Evolutionary conservation across 2,888 invertebrate species (phyloP).

Genomic region (Horisme vitalbata): DNA sequence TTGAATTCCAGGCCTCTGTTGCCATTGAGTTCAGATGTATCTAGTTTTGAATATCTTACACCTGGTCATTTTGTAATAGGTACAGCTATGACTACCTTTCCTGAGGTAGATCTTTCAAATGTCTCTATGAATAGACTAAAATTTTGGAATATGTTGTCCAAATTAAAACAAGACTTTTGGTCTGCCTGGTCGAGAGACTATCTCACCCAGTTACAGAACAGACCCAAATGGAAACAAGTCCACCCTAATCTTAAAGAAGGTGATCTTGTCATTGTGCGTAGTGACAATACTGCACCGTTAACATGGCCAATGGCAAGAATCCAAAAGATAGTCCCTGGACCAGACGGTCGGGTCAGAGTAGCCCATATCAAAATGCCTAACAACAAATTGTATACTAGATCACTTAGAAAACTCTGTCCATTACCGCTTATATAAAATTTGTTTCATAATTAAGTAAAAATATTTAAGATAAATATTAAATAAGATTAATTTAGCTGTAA

Average conservation of each 20-base stretch:
- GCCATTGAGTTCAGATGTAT: not conserved
- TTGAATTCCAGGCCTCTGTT: not conserved
- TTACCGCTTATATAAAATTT: not conserved
- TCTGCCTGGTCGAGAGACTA: not conserved
- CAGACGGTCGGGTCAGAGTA: not conserved
- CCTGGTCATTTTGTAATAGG: not conserved
- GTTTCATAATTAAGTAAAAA: too few species aligned
- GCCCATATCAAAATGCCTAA: not conserved
- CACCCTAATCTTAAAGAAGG: not conserved
- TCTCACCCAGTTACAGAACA: constrained; percentile 17
- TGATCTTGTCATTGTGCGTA: not conserved
- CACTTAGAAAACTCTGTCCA: not conserved
- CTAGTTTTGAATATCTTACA: too few species aligned
- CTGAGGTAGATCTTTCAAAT: not conserved
- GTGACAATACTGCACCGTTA: not conserved
- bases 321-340: not conserved
- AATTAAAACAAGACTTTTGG: not conserved
- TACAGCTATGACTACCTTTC: not conserved
- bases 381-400: not conserved
- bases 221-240: not conserved
- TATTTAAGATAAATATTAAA: too few species aligned
- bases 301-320: not conserved
- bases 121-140: not conserved
- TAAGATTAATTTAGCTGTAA: too few species aligned
- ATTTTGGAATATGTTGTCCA: not conserved